These are phyloP conservation scores for Myotis yumanensis DNA, from an alignment of 2,113 vertebrate species.

Conservation along the genomic window DNA sequence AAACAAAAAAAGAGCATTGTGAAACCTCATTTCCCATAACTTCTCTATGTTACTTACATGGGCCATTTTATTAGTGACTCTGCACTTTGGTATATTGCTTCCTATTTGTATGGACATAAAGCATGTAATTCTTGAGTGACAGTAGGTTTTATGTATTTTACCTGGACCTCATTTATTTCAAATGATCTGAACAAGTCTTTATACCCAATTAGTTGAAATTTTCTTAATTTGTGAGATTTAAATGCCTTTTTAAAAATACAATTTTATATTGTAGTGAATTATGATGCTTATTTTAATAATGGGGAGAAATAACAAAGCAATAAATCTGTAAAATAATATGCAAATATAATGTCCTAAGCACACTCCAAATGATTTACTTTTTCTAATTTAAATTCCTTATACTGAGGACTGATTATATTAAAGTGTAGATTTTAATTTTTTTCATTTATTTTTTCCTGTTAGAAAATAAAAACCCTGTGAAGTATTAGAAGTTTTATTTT, in stretches of 20 bases:
- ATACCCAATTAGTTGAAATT: neutral
- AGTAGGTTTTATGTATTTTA: neutral
- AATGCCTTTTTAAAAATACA: conserved; percentile 22
- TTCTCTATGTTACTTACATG: neutral
- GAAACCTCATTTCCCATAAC: neutral
- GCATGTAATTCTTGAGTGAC: neutral
- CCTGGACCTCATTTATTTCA: neutral
- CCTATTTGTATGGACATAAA: neutral
- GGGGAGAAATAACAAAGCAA: neutral
- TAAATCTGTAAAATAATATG: neutral
- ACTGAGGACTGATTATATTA: conserved; percentile 1
- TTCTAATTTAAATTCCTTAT: conserved; percentile 43
- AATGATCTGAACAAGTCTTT: neutral
- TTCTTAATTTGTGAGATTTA: conserved; percentile 1
- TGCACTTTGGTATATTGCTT: neutral
- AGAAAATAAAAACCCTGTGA: neutral
- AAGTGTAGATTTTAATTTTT: neutral
- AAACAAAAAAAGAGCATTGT: neutral
- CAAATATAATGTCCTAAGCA: conserved; percentile 41
- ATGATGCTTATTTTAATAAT: conserved; percentile 44
- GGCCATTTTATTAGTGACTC: neutral
- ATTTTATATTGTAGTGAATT: neutral
- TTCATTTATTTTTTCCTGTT: neutral
- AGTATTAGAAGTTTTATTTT: neutral
- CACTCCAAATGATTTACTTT: conserved; percentile 2